Evolutionary conservation across 2,113 vertebrate genomes (phyloP).

Genomic region (Albula glossodonta): DNA sequence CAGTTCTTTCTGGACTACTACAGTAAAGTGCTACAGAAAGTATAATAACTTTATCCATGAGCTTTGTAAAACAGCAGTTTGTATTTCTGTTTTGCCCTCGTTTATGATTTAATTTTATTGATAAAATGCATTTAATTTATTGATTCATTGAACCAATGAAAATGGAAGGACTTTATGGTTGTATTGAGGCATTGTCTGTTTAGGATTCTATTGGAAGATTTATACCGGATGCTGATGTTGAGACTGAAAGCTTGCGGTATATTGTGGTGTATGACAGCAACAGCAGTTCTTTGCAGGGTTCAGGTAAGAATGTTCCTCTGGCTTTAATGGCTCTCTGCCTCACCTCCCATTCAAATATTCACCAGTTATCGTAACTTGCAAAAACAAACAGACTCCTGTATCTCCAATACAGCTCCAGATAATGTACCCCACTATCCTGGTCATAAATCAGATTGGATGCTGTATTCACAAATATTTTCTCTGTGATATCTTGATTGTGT

Average conservation of each 20-base stretch:
- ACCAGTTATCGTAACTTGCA: not conserved
- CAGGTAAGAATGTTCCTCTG: constrained; percentile 41
- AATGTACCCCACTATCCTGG: not conserved
- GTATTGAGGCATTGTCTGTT: not conserved
- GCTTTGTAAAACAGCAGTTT: too few species aligned
- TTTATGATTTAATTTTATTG: not conserved
- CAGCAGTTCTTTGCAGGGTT: constrained; percentile 56
- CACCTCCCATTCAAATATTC: not conserved
- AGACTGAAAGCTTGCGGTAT: constrained; percentile 72
- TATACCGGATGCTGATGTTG: constrained; percentile 66
- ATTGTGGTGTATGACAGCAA: constrained; percentile 80
- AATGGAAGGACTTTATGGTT: not conserved
- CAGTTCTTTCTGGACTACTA: not conserved
- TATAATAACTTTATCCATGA: too few species aligned
- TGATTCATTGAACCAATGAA: too few species aligned
- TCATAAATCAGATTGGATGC: not conserved
- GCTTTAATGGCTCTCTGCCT: not conserved
- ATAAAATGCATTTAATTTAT: not conserved
- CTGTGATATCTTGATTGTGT: not conserved
- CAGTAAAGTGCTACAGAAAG: too few species aligned
- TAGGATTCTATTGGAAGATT: constrained; percentile 66
- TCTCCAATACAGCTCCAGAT: too few species aligned
- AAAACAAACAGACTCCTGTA: not conserved
- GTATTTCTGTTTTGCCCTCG: too few species aligned
- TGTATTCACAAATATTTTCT: not conserved